These are phyloP conservation scores for Riptortus pedestris DNA, from an alignment of 1,140 invertebrate genomes.

Conservation along the genomic window DNA sequence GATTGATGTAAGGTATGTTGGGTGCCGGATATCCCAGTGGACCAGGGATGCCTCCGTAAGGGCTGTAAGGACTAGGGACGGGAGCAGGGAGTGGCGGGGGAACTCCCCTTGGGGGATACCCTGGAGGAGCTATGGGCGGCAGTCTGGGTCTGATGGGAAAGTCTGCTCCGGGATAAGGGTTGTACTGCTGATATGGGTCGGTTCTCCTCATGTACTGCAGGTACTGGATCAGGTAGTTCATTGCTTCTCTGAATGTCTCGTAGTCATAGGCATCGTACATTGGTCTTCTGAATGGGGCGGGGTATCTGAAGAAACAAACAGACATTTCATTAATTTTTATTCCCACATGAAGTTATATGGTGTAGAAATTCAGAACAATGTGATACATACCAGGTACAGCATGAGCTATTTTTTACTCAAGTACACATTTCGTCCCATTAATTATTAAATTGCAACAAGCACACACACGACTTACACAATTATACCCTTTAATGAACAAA, in stretches of 20 bases:
- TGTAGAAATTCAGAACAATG: too few relatives aligned
- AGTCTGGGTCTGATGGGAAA: not conserved
- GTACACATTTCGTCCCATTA: too few relatives aligned
- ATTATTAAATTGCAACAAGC: too few relatives aligned
- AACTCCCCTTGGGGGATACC: not conserved
- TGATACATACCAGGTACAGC: too few relatives aligned
- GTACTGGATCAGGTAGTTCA: constrained; percentile 33
- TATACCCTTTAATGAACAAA: too few relatives aligned
- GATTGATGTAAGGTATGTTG: constrained; percentile 20
- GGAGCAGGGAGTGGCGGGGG: not conserved
- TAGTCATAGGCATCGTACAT: constrained; percentile 37
- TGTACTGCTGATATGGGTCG: constrained; percentile 24
- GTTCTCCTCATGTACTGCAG: constrained; percentile 29
- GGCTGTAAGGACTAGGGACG: constrained; percentile 1
- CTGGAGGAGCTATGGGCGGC: not conserved
- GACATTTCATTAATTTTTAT: too few relatives aligned
- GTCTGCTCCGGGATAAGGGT: not conserved
- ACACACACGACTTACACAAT: too few relatives aligned
- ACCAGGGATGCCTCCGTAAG: constrained; percentile 3
- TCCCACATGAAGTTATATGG: too few relatives aligned
- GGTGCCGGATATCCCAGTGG: not conserved
- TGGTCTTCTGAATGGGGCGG: constrained; percentile 30
- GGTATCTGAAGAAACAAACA: too few relatives aligned
- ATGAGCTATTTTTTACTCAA: too few relatives aligned
- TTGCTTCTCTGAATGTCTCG: constrained; percentile 37